Base-by-base conservation (phyloP, 2,113 vertebrate genomes). In the Echinops telfairi region DNA sequence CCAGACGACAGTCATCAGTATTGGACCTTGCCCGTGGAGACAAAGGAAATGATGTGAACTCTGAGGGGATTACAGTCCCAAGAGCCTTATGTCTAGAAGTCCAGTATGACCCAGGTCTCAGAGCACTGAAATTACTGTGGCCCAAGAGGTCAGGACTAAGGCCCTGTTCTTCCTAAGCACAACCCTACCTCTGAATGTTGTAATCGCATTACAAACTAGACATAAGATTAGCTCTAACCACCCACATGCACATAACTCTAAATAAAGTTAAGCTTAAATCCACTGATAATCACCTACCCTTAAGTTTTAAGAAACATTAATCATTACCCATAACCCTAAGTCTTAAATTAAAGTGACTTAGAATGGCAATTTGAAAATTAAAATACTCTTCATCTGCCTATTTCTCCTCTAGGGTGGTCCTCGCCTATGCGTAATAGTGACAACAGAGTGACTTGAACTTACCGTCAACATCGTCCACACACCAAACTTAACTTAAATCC, bases 311-410 rank as follows among this genome's bases (percentile, higher is more conserved):
- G 40, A 80, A 91, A 82, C 6, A 53, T 38, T 36, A 89, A 66
- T 27, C 57, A 43, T 62, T 76, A 89, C 86, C 15, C 6, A 33
- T 87, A 93, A 79, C 3, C 23, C 31, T 58, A 64, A 73, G 43
- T 86, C 25, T 88, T 93, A 47, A 93, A 47, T 88, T 93, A 47
- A 93, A 47, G 9, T 73, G n/a, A 79, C 57, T 33, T 38, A 33
- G 83, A 64, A 71, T 20, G 86, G 83, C 66, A 33, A 0, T 85
- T 81, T 78, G 62, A 86, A 76, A 77, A 25, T 53, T 88, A 83
- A 89, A 90, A 92, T 66, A 36, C 29, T 82, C 66, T 87, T 90
- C 38, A 47, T 33, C 22, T 83, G 66, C n/a, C 23, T 73, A 79
- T 66, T 12, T 91, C 17, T 88, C 19, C 23, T 88, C 43, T 68